A percentile compares a stretch with the other conserved stretches of the same genome.
Evolutionary conservation across 2,113 vertebrate species (phyloP).

Genomic region (Grallaria varia): DNA sequence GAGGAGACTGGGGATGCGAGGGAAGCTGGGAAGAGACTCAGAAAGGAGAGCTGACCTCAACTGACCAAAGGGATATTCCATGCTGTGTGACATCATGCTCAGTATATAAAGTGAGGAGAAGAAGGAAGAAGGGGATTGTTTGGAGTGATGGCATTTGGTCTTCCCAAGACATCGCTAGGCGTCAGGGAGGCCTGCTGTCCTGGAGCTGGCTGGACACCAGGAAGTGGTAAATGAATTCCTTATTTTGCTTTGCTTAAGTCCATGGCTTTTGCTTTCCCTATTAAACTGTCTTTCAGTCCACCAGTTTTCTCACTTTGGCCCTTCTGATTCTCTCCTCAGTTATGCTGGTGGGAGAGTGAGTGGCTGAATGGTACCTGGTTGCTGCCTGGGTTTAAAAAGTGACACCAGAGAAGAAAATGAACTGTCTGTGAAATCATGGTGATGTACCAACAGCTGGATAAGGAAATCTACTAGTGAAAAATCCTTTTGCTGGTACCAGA

Average conservation of each 20-base stretch:
- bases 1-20: background rate
- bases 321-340: background rate
- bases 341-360: background rate
- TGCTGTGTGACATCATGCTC: background rate
- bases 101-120: background rate
- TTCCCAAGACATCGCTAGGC: background rate
- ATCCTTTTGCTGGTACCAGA: background rate
- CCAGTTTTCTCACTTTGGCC: no score
- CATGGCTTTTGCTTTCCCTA: background rate
- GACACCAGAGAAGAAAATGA: background rate
- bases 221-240: background rate
- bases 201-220: background rate
- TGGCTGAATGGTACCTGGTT: background rate
- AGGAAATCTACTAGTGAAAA: background rate
- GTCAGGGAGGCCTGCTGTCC: background rate
- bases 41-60: background rate
- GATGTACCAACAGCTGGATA: background rate
- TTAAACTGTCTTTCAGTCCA: background rate
- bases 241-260: background rate
- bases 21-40: background rate
- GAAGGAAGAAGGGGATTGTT: background rate
- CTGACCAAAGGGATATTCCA: background rate
- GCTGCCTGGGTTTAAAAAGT: background rate
- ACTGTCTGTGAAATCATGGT: background rate
- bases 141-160: background rate